These are phyloP conservation scores for Mechanitis messenoides DNA, from an alignment of 2,888 invertebrate species.

Conservation along the genomic window DNA sequence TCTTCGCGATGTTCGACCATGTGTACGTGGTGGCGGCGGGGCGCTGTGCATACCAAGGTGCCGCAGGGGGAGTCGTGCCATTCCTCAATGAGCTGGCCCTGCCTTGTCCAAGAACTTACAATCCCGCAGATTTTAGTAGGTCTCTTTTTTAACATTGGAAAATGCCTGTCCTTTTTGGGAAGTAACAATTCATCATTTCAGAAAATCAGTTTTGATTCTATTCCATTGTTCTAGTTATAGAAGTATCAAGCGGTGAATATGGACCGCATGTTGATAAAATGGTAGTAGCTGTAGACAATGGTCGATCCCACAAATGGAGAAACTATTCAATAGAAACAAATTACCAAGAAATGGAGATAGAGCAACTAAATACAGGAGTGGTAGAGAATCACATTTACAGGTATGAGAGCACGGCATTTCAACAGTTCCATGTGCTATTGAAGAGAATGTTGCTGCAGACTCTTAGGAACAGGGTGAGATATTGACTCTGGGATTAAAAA, in stretches of 20 bases:
- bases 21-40: conserved; percentile 93
- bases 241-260: conserved; percentile 88
- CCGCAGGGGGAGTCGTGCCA: conserved; percentile 85
- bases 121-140: conserved; percentile 87
- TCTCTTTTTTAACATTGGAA: not conserved
- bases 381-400: conserved; percentile 70
- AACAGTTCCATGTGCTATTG: conserved; percentile 82
- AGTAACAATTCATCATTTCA: no score
- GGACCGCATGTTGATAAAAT: conserved; percentile 82
- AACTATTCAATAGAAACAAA: conserved; percentile 43
- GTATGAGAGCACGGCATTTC: conserved; percentile 76
- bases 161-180: no score
- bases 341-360: conserved; percentile 53
- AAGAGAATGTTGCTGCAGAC: conserved; percentile 84
- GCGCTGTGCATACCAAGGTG: conserved; percentile 92
- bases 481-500: no score
- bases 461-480: conserved; percentile 80
- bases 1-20: conserved; percentile 94
- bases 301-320: conserved; percentile 75
- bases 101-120: conserved; percentile 93
- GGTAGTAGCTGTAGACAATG: conserved; percentile 82
- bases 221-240: conserved; percentile 78
- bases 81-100: conserved; percentile 86
- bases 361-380: conserved; percentile 61
- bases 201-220: not conserved